phyloP scores from a whole-genome alignment of 2,888 invertebrate genomes.

The Eubasilissa splendida region DNA sequence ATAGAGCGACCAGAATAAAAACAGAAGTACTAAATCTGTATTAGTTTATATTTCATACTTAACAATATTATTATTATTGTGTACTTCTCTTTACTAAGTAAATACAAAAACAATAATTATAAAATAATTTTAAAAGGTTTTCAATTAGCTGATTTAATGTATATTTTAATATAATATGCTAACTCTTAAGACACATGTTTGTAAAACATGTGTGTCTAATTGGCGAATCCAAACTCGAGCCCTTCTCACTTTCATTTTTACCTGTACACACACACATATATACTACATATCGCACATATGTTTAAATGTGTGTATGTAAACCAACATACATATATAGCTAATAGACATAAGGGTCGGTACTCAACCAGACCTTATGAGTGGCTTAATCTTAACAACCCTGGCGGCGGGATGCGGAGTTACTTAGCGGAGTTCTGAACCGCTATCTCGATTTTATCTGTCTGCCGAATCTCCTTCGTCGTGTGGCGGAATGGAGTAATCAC shows the following conservation, averaged over 20 bases:
- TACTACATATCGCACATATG: background rate
- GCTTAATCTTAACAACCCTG: slow-evolving; percentile 29
- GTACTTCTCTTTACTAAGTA: no score
- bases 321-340: background rate
- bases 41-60: no score
- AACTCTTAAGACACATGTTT: no score
- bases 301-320: background rate
- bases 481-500: background rate
- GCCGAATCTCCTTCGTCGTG: background rate
- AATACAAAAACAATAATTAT: no score
- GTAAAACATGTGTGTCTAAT: background rate
- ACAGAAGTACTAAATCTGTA: no score
- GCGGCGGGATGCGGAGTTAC: slow-evolving; percentile 13
- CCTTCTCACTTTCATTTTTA: slow-evolving; percentile 19
- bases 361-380: slow-evolving; percentile 16
- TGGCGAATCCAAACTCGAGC: slow-evolving; percentile 12
- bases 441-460: slow-evolving; percentile 30
- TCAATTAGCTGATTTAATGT: no score
- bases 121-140: no score
- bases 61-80: no score
- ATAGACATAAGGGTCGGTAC: slow-evolving; percentile 1
- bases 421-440: slow-evolving; percentile 14
- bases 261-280: slow-evolving; percentile 6
- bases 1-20: no score
- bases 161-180: no score